phyloP scores from a whole-genome alignment of 92 coral and sea anemone species.

The Umimayanthus kanabou region DNA sequence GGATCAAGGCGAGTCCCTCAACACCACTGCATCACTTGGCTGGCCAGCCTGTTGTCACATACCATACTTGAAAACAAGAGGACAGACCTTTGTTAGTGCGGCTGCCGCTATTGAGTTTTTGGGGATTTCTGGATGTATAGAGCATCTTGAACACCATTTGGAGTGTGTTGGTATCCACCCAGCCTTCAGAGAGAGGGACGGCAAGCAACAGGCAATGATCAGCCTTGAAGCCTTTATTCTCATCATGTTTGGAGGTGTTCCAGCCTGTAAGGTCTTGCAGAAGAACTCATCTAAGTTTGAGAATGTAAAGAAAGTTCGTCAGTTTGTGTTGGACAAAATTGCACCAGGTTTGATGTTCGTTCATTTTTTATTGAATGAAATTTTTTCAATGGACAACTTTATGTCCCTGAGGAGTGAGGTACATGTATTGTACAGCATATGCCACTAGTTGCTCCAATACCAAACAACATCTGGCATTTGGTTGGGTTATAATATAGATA shows the following conservation, averaged over 20 bases:
- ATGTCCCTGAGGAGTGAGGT: too few relatives aligned
- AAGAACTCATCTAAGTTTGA: conserved; percentile 31
- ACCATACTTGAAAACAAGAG: conserved; percentile 25
- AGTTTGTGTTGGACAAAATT: conserved; percentile 35
- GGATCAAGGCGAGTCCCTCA: conserved; percentile 2
- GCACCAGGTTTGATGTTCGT: conserved; percentile 7
- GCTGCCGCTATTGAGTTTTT: conserved; percentile 18
- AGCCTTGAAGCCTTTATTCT: conserved; percentile 35
- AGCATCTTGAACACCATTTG: conserved; percentile 33
- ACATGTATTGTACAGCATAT: too few relatives aligned
- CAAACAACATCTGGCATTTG: too few relatives aligned
- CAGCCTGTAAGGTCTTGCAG: conserved; percentile 30
- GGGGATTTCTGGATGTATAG: conserved; percentile 26
- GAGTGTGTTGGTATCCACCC: conserved; percentile 21
- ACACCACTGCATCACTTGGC: conserved; percentile 19
- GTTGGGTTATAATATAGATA: too few relatives aligned
- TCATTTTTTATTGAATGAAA: background rate
- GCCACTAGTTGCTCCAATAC: too few relatives aligned
- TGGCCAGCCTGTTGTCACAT: conserved; percentile 34
- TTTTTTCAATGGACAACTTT: background rate
- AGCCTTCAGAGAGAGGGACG: conserved; percentile 20
- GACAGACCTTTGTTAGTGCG: conserved; percentile 33
- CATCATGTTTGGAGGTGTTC: conserved; percentile 26
- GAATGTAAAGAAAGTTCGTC: conserved; percentile 32
- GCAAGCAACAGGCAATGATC: background rate